Evolutionary conservation across 2,113 vertebrate genomes (phyloP), one percentile per base, ranked within the genome.

Genomic region (Myotis yumanensis): DNA sequence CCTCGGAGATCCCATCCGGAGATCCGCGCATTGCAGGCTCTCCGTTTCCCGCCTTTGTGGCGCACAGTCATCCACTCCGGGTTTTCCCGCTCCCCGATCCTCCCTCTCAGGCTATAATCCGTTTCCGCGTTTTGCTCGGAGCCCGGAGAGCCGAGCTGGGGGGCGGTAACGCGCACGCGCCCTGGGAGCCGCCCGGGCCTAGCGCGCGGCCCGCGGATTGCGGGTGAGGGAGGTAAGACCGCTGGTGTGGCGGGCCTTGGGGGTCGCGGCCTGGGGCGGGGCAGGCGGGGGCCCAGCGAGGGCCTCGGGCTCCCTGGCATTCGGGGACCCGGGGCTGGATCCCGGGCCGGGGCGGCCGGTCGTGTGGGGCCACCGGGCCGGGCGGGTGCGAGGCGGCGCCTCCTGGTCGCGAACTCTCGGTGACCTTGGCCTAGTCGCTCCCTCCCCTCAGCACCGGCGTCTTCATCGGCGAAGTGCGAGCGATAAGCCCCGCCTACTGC

Each of bases 131-230:
- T 96, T 96, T 91, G 30, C 32, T 2, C 3, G 0, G 71, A 2
- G 86, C 80, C 75, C 4, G 0, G 6, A 4, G 66, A 20, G 18
- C 43, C 4, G 1, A 51, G 59, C 76, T 30, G 22, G 35, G 77
- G 86, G 91, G 96, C 95, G 97, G 95, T 91, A 68, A 18, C 30
- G 97, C 97, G 97, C 97, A 97, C 64, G 97, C 97, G 95, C 95
- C 15, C 54, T n/a, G 43, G 9, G 62, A 18, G 46, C 57, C 81
- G 93, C 95, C 94, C 52, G 71, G 97, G 93, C 59, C 18, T 48
- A 79, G 93, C 94, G 95, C 89, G 96, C 93, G 90, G 92, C 93
- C 40, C 8, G 66, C 17, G 15, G 64, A 93, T 54, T 54, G 96
- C 90, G 68, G 96, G 96, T 96, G 96, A 97, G 96, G 32, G 86